These are phyloP conservation scores for Sparus aurata DNA, from an alignment of 2,797 vertebrate genomes.

Conservation along the genomic window DNA sequence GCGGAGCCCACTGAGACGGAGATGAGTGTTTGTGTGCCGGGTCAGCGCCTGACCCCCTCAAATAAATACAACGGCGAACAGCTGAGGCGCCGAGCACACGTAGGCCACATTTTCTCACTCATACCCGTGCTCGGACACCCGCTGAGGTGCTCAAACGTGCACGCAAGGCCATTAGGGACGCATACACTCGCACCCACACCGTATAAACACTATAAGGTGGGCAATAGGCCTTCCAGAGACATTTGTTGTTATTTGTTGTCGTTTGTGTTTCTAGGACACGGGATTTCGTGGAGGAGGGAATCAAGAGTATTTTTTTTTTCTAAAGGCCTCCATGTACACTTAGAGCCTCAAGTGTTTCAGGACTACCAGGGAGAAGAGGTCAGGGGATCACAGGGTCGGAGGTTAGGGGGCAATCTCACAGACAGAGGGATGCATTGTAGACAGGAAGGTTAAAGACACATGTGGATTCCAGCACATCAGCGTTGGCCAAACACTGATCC, in stretches of 20 bases:
- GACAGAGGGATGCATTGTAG: constrained; percentile 81
- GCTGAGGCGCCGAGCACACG: constrained; percentile 64
- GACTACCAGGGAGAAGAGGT: constrained; percentile 66
- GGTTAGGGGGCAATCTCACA: constrained; percentile 67
- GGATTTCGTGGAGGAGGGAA: constrained; percentile 37
- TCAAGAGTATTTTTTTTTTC: constrained; percentile 12
- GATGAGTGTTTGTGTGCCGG: constrained; percentile 75
- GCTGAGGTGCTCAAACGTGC: constrained; percentile 5
- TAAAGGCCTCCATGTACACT: constrained; percentile 29
- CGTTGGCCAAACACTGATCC: constrained; percentile 71
- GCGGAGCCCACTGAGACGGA: constrained; percentile 50
- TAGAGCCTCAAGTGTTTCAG: constrained; percentile 45
- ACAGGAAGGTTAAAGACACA: constrained; percentile 81
- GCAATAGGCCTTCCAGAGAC: constrained; percentile 16
- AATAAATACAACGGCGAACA: constrained; percentile 75
- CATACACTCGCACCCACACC: constrained; percentile 12
- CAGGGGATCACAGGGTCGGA: constrained; percentile 69
- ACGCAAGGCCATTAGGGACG: constrained; percentile 14
- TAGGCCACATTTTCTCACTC: constrained; percentile 56
- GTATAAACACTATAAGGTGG: constrained; percentile 29
- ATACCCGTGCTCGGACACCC: constrained; percentile 11
- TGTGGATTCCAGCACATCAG: constrained; percentile 82
- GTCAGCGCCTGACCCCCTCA: constrained; percentile 74
- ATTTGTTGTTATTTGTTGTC: constrained; percentile 56
- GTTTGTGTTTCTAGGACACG: constrained; percentile 42